Evolutionary conservation across 2,888 invertebrate species (phyloP).

Genomic region (Campoplex capitator): DNA sequence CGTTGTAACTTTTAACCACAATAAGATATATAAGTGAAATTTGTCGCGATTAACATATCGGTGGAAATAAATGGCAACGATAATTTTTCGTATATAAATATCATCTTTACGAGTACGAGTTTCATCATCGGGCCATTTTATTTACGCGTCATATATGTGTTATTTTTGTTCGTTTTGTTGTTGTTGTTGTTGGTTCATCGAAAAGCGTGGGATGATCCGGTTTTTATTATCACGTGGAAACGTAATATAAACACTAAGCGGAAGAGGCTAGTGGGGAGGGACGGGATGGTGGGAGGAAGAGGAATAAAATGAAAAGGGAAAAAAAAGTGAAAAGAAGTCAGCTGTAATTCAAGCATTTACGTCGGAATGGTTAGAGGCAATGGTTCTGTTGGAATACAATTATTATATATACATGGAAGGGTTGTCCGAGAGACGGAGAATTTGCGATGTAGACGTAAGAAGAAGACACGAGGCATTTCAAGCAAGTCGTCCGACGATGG

Average conservation of each 20-base stretch:
- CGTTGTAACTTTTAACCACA: too few relatives aligned
- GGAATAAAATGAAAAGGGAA: not conserved
- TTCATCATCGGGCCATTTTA: too few relatives aligned
- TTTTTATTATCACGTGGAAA: conserved; percentile 6
- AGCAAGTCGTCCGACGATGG: conserved; percentile 11
- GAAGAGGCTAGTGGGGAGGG: not conserved
- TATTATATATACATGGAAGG: not conserved
- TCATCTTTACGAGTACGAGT: too few relatives aligned
- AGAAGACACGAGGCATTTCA: conserved; percentile 4
- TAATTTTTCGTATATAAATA: too few relatives aligned
- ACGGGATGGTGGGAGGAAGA: not conserved
- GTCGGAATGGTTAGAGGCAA: not conserved
- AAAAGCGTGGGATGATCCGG: conserved; percentile 4
- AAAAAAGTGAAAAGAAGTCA: not conserved
- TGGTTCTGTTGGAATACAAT: not conserved
- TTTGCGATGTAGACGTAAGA: conserved; percentile 25
- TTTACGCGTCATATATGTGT: not conserved
- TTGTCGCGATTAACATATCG: too few relatives aligned
- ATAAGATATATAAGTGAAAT: too few relatives aligned
- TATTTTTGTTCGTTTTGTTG: too few relatives aligned
- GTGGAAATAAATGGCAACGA: too few relatives aligned
- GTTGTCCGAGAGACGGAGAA: conserved; percentile 8
- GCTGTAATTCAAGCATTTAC: not conserved
- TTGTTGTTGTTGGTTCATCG: not conserved
- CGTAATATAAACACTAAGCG: conserved; percentile 5